Conservation (phyloP, 1,140 invertebrate species). For the Procambarus clarkii region DNA sequence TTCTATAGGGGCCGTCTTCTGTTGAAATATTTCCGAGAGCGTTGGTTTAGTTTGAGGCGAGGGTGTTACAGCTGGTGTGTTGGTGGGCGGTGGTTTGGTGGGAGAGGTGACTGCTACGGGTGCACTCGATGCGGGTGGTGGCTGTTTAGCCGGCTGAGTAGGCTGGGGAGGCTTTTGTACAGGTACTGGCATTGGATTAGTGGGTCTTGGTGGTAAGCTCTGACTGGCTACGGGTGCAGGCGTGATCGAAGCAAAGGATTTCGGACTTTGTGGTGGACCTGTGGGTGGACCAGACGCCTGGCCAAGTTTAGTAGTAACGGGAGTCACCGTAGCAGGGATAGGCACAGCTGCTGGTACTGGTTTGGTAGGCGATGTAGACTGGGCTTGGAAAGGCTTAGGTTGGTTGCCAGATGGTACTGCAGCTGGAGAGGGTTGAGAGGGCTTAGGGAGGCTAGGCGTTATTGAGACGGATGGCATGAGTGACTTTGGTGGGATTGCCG, state of each 20-base stretch:
- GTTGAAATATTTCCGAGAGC: neutral
- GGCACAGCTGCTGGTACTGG: constrained; percentile 61
- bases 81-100: constrained; percentile 26
- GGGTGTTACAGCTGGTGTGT: constrained; percentile 10
- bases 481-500: constrained; percentile 29
- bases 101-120: constrained; percentile 15
- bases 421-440: neutral
- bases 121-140: constrained; percentile 4
- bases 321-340: constrained; percentile 45
- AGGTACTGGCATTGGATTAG: constrained; percentile 18
- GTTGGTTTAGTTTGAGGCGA: constrained; percentile 22
- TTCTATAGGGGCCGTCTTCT: constrained; percentile 19
- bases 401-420: constrained; percentile 15
- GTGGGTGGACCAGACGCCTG: constrained; percentile 27
- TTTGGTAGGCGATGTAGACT: constrained; percentile 50
- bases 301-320: constrained; percentile 41
- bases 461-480: constrained; percentile 20
- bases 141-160: constrained; percentile 31
- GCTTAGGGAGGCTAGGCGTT: constrained; percentile 33
- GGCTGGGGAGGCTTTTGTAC: constrained; percentile 38
- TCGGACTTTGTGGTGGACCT: neutral
- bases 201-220: constrained; percentile 22
- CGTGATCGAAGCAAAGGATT: constrained; percentile 1
- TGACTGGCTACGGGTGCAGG: constrained; percentile 10
- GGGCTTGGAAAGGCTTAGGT: neutral